Conservation (phyloP, 2,888 invertebrate species). For the Vanessa cardui region DNA sequence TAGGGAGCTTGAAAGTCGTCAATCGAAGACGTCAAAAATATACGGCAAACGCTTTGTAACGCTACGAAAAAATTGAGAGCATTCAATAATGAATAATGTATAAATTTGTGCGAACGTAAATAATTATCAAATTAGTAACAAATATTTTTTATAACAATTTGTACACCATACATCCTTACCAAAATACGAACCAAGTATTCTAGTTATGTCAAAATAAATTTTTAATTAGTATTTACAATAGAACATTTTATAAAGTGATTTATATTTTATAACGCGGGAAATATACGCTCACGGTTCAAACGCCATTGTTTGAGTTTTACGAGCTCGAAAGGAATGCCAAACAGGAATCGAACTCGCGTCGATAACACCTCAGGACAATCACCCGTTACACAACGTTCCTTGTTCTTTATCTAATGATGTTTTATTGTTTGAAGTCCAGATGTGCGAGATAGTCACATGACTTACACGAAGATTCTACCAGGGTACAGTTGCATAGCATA, state of each 20-base stretch:
- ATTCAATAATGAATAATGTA: no score
- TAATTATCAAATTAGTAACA: no score
- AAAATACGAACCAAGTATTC: neutral
- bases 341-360: conserved; percentile 63
- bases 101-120: no score
- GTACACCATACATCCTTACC: no score
- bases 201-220: neutral
- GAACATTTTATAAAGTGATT: conserved; percentile 4
- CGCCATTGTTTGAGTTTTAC: conserved; percentile 64
- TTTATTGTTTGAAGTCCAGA: conserved; percentile 19
- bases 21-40: no score
- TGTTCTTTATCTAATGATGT: conserved; percentile 34
- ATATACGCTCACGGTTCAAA: conserved; percentile 30
- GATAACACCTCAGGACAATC: conserved; percentile 54
- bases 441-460: neutral
- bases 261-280: conserved; percentile 17
- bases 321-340: conserved; percentile 63
- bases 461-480: no score
- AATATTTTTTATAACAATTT: no score
- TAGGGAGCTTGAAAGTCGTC: no score
- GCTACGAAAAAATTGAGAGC: no score
- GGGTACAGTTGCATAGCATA: neutral
- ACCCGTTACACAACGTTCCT: conserved; percentile 45
- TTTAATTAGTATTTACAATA: neutral
- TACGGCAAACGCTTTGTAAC: no score